phyloP scores from a whole-genome alignment of 2,113 vertebrate species.

The Corynorhinus townsendii region DNA sequence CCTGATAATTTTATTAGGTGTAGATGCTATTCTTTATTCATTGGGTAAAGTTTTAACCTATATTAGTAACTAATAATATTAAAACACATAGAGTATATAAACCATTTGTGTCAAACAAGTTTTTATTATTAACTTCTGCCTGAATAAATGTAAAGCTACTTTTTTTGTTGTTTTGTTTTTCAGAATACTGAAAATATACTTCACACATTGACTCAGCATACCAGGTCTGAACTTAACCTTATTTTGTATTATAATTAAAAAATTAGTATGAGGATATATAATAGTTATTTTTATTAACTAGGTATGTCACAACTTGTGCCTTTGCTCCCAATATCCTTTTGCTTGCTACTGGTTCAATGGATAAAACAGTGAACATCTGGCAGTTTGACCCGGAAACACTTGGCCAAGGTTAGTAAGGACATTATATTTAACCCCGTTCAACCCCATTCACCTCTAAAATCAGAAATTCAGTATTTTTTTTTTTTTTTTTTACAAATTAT shows the following conservation, averaged over 20 bases:
- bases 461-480: not conserved
- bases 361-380: constrained; percentile 91
- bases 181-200: constrained; percentile 85
- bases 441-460: not conserved
- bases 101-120: not conserved
- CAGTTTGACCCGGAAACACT: constrained; percentile 79
- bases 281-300: constrained; percentile 72
- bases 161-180: constrained; percentile 59
- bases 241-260: constrained; percentile 31
- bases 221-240: constrained; percentile 81
- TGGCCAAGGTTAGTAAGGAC: constrained; percentile 77
- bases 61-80: not conserved
- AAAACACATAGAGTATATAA: not conserved
- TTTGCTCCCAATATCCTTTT: constrained; percentile 85
- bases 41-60: not conserved
- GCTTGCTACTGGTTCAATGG: constrained; percentile 94
- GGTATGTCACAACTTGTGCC: constrained; percentile 90
- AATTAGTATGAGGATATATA: not conserved
- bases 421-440: not conserved
- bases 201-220: constrained; percentile 86
- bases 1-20: not conserved
- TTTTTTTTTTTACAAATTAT: not conserved
- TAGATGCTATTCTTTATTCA: not conserved
- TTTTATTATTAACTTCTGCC: not conserved
- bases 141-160: constrained; percentile 38